phyloP scores from a whole-genome alignment of 2,113 vertebrate species.

The Rhabdomys dilectus region DNA sequence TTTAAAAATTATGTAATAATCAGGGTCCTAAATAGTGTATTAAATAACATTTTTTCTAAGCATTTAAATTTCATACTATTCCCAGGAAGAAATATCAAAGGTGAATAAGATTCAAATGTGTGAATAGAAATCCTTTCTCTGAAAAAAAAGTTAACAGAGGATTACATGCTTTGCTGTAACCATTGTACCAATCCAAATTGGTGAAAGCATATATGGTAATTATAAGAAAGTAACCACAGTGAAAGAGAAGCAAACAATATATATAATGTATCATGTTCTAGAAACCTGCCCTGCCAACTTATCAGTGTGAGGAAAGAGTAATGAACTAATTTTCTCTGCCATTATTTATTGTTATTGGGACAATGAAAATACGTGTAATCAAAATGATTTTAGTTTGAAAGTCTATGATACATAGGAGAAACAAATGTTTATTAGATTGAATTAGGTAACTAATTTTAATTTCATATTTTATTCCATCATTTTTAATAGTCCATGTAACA shows the following conservation, averaged over 20 bases:
- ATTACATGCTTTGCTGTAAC: not conserved
- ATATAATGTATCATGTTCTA: not conserved
- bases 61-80: slow-evolving; percentile 1
- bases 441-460: slow-evolving; percentile 1
- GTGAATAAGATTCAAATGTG: not conserved
- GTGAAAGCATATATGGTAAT: not conserved
- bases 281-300: not conserved
- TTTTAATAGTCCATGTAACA: not conserved
- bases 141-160: not conserved
- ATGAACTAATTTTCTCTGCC: not conserved
- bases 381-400: slow-evolving; percentile 32
- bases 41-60: not conserved
- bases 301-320: not conserved
- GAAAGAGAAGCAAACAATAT: not conserved
- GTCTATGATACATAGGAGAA: not conserved
- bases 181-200: not conserved
- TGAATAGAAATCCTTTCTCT: slow-evolving; percentile 20
- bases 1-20: not conserved
- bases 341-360: slow-evolving; percentile 24
- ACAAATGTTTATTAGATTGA: not conserved
- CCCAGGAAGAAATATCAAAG: not conserved
- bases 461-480: not conserved
- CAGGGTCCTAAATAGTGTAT: not conserved
- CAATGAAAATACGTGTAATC: not conserved
- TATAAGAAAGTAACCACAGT: not conserved